Conservation (phyloP, 1,140 invertebrate species). For the Heliconius hermathena region DNA sequence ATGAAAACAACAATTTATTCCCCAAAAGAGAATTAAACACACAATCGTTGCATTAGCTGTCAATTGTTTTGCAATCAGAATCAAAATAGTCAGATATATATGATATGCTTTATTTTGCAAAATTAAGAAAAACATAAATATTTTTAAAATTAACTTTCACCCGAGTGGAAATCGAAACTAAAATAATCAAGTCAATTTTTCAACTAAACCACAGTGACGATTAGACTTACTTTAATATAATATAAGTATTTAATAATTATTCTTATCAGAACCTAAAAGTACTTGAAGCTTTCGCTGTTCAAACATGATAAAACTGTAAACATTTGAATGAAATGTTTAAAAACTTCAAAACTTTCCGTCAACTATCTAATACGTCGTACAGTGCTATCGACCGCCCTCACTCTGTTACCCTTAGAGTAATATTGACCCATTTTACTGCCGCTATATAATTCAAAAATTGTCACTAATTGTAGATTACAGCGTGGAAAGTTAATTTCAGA, state of each 20-base stretch:
- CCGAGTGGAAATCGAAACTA: background rate
- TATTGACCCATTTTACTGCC: background rate
- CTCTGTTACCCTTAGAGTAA: background rate
- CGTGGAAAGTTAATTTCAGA: background rate
- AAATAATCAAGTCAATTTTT: background rate
- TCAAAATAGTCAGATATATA: too few species aligned
- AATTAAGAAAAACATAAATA: too few species aligned
- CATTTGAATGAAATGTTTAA: background rate
- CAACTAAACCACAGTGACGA: too few species aligned
- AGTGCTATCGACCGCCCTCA: background rate
- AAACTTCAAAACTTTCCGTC: background rate
- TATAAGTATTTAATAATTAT: background rate
- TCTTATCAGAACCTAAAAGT: background rate
- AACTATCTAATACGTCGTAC: background rate
- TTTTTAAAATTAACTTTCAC: too few species aligned
- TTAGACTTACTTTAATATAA: too few species aligned
- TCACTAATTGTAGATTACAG: background rate
- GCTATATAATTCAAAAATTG: background rate
- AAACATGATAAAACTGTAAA: background rate
- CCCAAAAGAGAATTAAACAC: too few species aligned
- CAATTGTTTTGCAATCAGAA: too few species aligned
- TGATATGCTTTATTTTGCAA: too few species aligned
- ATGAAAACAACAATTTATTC: too few species aligned
- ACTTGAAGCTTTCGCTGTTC: background rate
- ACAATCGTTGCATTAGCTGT: too few species aligned